phyloP scores from a whole-genome alignment of 2,888 invertebrate species.

The Pogonocherus hispidulus region DNA sequence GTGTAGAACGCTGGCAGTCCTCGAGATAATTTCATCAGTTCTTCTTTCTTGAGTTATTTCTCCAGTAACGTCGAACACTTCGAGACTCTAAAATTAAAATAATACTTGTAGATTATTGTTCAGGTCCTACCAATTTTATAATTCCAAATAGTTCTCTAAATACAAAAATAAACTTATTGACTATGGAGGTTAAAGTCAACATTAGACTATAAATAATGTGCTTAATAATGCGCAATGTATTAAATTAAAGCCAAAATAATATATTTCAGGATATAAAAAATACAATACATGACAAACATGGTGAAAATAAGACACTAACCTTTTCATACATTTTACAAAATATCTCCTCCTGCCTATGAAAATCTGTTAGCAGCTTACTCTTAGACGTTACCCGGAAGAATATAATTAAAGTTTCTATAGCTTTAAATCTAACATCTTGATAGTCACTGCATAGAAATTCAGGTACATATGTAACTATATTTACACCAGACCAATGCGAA shows the following conservation, averaged over 20 bases:
- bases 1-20: constrained; percentile 74
- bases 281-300: background rate
- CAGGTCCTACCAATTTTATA: no score
- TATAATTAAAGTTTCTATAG: constrained; percentile 63
- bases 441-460: constrained; percentile 64
- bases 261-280: constrained; percentile 21
- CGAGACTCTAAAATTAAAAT: constrained; percentile 55
- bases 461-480: constrained; percentile 55
- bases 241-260: no score
- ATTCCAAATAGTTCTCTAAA: no score
- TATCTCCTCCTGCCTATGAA: constrained; percentile 56
- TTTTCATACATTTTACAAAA: constrained; percentile 62
- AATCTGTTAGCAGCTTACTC: constrained; percentile 43
- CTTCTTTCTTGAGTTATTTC: constrained; percentile 66
- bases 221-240: no score
- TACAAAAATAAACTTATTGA: no score
- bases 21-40: constrained; percentile 74
- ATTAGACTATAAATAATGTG: no score
- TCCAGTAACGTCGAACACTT: constrained; percentile 66
- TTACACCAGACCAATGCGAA: constrained; percentile 53
- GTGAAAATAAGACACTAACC: constrained; percentile 41
- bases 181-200: no score
- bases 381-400: constrained; percentile 59
- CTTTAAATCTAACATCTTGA: constrained; percentile 66
- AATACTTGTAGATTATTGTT: no score